These are phyloP conservation scores for Cheumatopsyche charites DNA, from an alignment of 1,140 invertebrate species.

Conservation along the genomic window DNA sequence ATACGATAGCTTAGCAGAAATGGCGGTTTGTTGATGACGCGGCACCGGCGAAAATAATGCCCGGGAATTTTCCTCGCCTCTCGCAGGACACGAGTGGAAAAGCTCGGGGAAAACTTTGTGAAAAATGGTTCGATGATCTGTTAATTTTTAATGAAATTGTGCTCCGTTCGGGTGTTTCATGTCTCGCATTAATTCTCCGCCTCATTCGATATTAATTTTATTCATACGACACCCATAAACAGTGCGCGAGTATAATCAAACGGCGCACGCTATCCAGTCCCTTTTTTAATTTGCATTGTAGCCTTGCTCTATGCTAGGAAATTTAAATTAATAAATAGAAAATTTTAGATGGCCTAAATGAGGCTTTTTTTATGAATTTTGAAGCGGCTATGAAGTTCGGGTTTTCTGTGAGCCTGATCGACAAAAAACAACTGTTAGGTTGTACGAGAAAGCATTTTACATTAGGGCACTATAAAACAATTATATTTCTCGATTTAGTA, in stretches of 20 bases:
- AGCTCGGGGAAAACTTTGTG: not conserved
- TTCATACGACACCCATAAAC: too few species aligned
- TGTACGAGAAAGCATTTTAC: too few species aligned
- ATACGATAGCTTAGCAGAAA: slow-evolving; percentile 31
- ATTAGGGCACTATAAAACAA: too few species aligned
- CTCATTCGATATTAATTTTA: too few species aligned
- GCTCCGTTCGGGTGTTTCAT: not conserved
- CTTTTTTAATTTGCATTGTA: slow-evolving; percentile 29
- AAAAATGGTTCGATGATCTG: not conserved
- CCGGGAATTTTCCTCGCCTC: slow-evolving; percentile 19
- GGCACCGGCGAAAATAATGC: slow-evolving; percentile 30
- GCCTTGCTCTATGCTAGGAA: too few species aligned
- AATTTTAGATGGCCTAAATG: too few species aligned
- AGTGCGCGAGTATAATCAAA: slow-evolving; percentile 22
- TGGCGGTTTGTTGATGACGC: slow-evolving; percentile 35
- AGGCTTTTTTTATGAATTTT: too few species aligned
- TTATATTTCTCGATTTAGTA: too few species aligned
- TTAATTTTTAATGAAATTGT: not conserved
- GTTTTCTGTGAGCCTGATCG: too few species aligned
- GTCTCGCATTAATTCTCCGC: not conserved
- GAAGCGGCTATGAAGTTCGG: too few species aligned
- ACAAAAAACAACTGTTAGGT: too few species aligned
- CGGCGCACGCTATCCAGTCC: slow-evolving; percentile 24
- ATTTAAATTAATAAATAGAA: too few species aligned
- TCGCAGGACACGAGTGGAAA: slow-evolving; percentile 7